Evolutionary conservation across 2,888 invertebrate species (phyloP), one percentile per base, ranked within the genome.

Genomic region (Eledona agricola): DNA sequence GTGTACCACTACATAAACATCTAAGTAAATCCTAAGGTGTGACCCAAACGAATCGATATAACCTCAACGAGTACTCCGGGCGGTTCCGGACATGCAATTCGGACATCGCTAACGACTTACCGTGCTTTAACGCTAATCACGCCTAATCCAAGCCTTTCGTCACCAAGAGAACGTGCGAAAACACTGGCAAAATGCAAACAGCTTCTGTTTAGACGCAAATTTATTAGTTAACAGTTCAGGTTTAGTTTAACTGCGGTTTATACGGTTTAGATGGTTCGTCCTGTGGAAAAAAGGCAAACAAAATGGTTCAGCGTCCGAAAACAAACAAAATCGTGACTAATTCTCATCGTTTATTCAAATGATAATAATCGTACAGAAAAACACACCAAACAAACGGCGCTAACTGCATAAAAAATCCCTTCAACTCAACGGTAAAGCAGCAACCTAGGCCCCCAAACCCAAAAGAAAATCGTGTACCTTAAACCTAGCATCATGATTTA

Each of bases 391-490:
- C 51, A 57, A 51, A 59, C 46, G 42, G 20, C 40, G 69, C 69
- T 68, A 71, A 69, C 55, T 57, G 68, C 66, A 59, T 61, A 64
- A 67, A 68, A 67, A 72, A 71, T 62, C 59, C 65, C 66, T 70
- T 64, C 55, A 70, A 67, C 53, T 43, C 51, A 67, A 64, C 46
- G n/a, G n/a, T n/a, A 60, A 61, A 69, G 63, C 59, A 55, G 37
- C 51, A 56, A 54, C 34, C 51, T 51, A 55, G 23, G 28, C 59
- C 47, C 34, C 51, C 49, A 55, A 15, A 19, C 59, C 47, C 59
- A 55, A 53, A 43, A 51, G 54, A 60, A 15, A 16, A 26, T 31
- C 16, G 9, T 6, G 57, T 62, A 63, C 62, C 62, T 64, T 63
- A 60, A 59, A 64, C 55, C 57, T 62, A 62, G 53, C 43, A 43